Conservation (phyloP, 2,888 invertebrate genomes). For the Parnassius smintheus region DNA sequence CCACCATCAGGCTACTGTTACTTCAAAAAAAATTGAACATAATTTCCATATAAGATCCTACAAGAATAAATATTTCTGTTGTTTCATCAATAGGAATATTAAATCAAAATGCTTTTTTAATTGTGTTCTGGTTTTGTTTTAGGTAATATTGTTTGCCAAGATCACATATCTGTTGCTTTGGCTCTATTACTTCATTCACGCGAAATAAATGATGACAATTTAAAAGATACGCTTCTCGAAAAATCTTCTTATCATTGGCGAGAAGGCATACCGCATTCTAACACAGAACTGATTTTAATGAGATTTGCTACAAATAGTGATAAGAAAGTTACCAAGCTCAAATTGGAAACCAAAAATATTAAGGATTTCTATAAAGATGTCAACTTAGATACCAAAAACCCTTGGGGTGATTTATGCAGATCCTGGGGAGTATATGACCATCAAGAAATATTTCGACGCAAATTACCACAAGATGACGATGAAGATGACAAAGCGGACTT, state of each 20-base stretch:
- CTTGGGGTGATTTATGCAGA: slow-evolving; percentile 87
- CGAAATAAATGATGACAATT: slow-evolving; percentile 63
- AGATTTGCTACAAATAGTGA: slow-evolving; percentile 89
- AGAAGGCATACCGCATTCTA: slow-evolving; percentile 84
- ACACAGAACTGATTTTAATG: slow-evolving; percentile 85
- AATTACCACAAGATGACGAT: slow-evolving; percentile 52
- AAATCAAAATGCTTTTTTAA: slow-evolving; percentile 8
- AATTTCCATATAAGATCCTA: too few species aligned
- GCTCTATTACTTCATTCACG: slow-evolving; percentile 81
- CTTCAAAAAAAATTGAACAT: too few species aligned
- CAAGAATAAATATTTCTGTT: too few species aligned
- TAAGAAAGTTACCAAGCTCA: slow-evolving; percentile 83
- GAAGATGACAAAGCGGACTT: slow-evolving; percentile 46
- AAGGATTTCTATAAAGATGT: slow-evolving; percentile 45
- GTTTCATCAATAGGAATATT: background rate
- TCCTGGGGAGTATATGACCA: slow-evolving; percentile 85
- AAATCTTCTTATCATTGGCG: slow-evolving; percentile 88
- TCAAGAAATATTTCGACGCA: slow-evolving; percentile 76
- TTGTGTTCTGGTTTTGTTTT: slow-evolving; percentile 35
- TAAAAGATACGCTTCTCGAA: slow-evolving; percentile 58
- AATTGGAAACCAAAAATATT: slow-evolving; percentile 41
- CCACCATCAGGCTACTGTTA: too few species aligned
- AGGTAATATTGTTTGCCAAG: slow-evolving; percentile 85
- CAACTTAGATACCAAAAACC: slow-evolving; percentile 77
- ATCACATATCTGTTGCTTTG: slow-evolving; percentile 81